Evolutionary conservation across 2,888 invertebrate species (phyloP), one percentile per base, ranked within the genome.

Genomic region (Lithodes maja): DNA sequence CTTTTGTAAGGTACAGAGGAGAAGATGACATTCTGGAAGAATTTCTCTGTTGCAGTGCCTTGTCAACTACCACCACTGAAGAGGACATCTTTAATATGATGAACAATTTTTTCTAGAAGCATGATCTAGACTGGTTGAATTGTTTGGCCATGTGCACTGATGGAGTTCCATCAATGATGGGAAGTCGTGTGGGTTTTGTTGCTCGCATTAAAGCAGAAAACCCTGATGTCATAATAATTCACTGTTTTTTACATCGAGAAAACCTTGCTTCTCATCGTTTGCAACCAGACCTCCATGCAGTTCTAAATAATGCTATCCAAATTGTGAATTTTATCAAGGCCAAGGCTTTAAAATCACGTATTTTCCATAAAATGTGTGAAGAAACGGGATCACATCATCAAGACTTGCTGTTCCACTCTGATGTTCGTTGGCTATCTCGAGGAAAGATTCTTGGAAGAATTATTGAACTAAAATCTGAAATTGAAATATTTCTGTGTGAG

Each of bases 321-420:
- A 83, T 69, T 17, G 83, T 61, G 69, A 83, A 83, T 54, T 83
- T 68, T 83, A 7, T 83, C 69, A 33, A 33, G 33, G 83, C 69
- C 83, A 61, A 49, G 54, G 83, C 68, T 69, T 54, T 69, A 68
- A 83, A 83, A 15, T 83, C 69, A 1, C 68, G n/a, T 1, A 83
- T 83, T 83, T 69, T 83, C 83, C 49, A 83, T 68, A 2, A 82
- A 82, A 82, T 82, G 68, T 82, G 82, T 82, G 82, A 33, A 33
- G 33, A 33, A 33, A 33, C 0, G 33, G 33, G 33, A 33, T 33
- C 33, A 33, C 33, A 33, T 33, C 33, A 33, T 33, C 33, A 33
- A 33, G 33, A 33, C 33, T 33, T 33, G 33, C 33, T 33, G 33
- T 69, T 83, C 1, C 83, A 3, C n/a, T 83, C 83, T 83, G 83